These are phyloP conservation scores for Himalopsyche phryganea DNA, from an alignment of 1,140 invertebrate genomes.

Conservation along the genomic window DNA sequence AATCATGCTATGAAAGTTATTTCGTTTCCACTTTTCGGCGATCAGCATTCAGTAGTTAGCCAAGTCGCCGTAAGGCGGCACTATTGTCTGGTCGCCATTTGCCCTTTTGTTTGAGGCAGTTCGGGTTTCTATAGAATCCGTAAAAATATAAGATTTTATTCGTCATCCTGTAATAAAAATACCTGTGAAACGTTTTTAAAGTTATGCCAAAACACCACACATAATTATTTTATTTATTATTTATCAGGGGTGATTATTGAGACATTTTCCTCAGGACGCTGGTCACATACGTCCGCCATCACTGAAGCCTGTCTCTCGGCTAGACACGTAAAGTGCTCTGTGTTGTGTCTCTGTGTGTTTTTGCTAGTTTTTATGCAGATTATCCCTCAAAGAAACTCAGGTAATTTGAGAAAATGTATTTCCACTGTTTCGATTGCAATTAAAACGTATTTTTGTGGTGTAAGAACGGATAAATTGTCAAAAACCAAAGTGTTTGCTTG, in stretches of 20 bases:
- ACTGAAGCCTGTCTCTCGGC: conserved; percentile 26
- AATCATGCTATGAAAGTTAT: too few relatives aligned
- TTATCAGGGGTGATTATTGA: conserved; percentile 19
- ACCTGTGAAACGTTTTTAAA: conserved; percentile 21
- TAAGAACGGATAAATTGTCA: conserved; percentile 15
- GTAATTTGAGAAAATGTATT: conserved; percentile 23
- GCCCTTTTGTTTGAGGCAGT: conserved; percentile 25
- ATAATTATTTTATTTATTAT: conserved; percentile 13
- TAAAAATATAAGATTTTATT: conserved; percentile 21
- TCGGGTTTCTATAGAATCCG: conserved; percentile 15
- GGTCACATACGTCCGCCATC: conserved; percentile 27
- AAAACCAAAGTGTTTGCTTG: conserved; percentile 27
- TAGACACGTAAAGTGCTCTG: conserved; percentile 31
- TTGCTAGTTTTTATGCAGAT: conserved; percentile 26
- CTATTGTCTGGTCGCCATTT: conserved; percentile 29
- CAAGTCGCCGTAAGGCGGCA: conserved; percentile 21
- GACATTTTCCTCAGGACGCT: conserved; percentile 24
- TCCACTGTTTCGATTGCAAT: conserved; percentile 6
- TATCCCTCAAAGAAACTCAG: conserved; percentile 21
- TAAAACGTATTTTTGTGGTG: conserved; percentile 12
- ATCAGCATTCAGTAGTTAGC: conserved; percentile 6
- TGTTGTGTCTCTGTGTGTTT: conserved; percentile 28
- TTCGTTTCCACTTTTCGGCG: too few relatives aligned
- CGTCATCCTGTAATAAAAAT: conserved; percentile 22
- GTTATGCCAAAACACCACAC: background rate